These are phyloP conservation scores for Trachelus iudaicus DNA, from an alignment of 2,888 invertebrate species.

Conservation along the genomic window DNA sequence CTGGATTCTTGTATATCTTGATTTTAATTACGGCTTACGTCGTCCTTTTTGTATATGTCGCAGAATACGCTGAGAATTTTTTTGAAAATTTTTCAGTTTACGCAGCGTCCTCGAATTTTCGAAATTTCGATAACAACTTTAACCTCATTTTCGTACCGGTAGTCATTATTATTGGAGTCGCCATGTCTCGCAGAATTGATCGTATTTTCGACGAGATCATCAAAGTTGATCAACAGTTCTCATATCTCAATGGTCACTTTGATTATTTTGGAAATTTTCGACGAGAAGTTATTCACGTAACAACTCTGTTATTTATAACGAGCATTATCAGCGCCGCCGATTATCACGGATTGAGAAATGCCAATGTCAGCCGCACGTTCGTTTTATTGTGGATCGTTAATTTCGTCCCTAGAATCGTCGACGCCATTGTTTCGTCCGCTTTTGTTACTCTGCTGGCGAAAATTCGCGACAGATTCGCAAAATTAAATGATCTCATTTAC, in stretches of 20 bases:
- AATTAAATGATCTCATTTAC: background rate
- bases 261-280: background rate
- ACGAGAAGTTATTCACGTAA: background rate
- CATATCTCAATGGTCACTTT: background rate
- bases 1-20: background rate
- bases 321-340: background rate
- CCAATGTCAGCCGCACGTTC: background rate
- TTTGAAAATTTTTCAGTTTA: background rate
- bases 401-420: background rate
- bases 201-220: background rate
- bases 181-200: background rate
- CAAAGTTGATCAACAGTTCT: background rate
- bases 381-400: background rate
- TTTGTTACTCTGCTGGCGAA: background rate
- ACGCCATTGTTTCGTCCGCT: background rate
- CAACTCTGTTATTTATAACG: background rate
- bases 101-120: background rate
- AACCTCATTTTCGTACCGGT: background rate
- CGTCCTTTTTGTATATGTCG: background rate
- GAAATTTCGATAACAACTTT: background rate
- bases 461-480: background rate
- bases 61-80: background rate
- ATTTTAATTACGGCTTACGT: background rate
- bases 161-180: background rate
- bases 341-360: background rate